phyloP scores from a whole-genome alignment of 2,888 invertebrate genomes.

The Formica aserva region DNA sequence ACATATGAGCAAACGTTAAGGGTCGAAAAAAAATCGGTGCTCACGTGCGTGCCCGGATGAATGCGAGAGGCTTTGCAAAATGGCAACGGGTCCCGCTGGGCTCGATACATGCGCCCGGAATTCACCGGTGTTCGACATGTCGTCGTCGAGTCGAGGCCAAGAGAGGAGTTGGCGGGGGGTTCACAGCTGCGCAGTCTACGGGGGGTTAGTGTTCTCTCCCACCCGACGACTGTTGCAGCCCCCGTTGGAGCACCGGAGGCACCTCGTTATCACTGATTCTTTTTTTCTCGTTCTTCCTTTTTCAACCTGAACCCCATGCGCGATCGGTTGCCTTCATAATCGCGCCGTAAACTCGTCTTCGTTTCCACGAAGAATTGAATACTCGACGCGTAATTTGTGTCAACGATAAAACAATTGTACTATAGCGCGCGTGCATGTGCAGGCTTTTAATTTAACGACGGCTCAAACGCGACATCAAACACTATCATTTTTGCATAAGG shows the following conservation, averaged over 20 bases:
- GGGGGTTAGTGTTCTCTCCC: slow-evolving; percentile 74
- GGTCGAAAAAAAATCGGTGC: slow-evolving; percentile 67
- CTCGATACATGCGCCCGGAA: slow-evolving; percentile 68
- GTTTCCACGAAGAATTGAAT: slow-evolving; percentile 14
- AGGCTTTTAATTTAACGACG: slow-evolving; percentile 5
- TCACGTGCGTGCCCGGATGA: slow-evolving; percentile 75
- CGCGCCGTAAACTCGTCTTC: not conserved
- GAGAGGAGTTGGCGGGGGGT: slow-evolving; percentile 67
- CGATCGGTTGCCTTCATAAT: slow-evolving; percentile 54
- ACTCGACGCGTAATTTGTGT: not conserved
- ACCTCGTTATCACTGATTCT: slow-evolving; percentile 84
- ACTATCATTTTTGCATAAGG: not conserved
- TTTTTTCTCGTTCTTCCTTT: slow-evolving; percentile 71
- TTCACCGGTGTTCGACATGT: slow-evolving; percentile 71
- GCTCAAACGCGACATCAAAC: not conserved
- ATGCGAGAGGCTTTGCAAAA: slow-evolving; percentile 78
- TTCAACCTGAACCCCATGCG: slow-evolving; percentile 67
- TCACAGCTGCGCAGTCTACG: slow-evolving; percentile 77
- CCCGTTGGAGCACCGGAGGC: slow-evolving; percentile 72
- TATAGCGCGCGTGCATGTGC: not conserved
- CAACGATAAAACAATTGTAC: not conserved
- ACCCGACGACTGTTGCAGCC: slow-evolving; percentile 62
- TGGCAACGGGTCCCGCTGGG: slow-evolving; percentile 78
- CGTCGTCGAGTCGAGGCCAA: slow-evolving; percentile 63
- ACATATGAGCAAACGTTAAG: slow-evolving; percentile 78